These are phyloP conservation scores for Psammodynastes pulverulentus DNA, from an alignment of 2,113 vertebrate genomes.

Conservation along the genomic window DNA sequence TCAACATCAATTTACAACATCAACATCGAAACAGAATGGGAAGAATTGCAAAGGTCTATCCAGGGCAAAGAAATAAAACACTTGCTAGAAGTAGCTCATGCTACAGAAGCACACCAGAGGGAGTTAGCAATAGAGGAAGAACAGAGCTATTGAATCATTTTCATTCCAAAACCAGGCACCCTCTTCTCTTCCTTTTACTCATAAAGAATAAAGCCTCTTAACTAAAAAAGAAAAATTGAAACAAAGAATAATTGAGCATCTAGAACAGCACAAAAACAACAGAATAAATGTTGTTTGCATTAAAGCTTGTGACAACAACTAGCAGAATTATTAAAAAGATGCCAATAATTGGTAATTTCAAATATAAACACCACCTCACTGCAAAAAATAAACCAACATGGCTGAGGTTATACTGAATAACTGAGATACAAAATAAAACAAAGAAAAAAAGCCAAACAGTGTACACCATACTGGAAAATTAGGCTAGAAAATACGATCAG, in stretches of 20 bases:
- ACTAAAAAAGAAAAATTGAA: background rate
- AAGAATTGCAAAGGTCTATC: no score
- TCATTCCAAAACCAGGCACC: background rate
- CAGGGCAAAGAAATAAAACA: background rate
- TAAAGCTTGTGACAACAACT: background rate
- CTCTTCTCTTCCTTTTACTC: background rate
- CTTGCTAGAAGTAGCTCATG: background rate
- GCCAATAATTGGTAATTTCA: background rate
- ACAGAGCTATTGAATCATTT: background rate
- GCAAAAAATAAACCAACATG: background rate
- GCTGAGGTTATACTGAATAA: background rate
- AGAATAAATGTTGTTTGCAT: background rate
- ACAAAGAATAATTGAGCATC: background rate
- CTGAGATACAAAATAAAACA: background rate
- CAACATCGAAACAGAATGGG: background rate
- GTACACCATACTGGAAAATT: background rate
- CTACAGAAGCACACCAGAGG: background rate
- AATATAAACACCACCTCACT: background rate
- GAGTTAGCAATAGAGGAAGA: background rate
- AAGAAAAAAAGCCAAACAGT: background rate
- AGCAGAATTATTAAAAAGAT: background rate
- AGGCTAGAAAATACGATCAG: background rate
- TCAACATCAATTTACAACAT: background rate
- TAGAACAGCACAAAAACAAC: background rate
- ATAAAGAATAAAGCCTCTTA: background rate